phyloP scores from a whole-genome alignment of 2,888 invertebrate species.

The Hypomecis punctinalis region DNA sequence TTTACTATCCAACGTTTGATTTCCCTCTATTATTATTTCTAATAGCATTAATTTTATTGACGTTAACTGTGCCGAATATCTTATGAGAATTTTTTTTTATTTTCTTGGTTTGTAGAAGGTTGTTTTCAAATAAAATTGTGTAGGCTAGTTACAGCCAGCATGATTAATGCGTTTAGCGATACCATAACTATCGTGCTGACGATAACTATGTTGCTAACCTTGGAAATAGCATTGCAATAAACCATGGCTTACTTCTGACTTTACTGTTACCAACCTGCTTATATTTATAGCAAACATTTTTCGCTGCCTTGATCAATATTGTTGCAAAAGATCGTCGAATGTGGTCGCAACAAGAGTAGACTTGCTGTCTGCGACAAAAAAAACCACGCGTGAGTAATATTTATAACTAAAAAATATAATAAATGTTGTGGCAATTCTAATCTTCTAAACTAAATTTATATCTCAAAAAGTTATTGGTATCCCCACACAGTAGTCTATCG shows the following conservation, averaged over 20 bases:
- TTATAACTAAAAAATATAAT: no score
- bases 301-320: conserved; percentile 1
- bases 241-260: conserved; percentile 42
- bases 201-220: conserved; percentile 52
- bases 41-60: conserved; percentile 35
- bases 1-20: conserved; percentile 46
- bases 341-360: no score
- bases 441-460: no score
- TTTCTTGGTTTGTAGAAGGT: conserved; percentile 13
- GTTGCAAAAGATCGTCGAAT: no score
- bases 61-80: conserved; percentile 16
- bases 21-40: conserved; percentile 43
- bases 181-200: conserved; percentile 46
- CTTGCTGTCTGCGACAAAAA: no score
- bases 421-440: no score
- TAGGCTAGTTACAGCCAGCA: conserved; percentile 42
- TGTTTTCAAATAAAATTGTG: conserved; percentile 34
- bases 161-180: conserved; percentile 54
- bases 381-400: no score
- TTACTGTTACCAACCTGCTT: conserved; percentile 23
- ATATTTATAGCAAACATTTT: conserved; percentile 4
- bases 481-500: neutral
- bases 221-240: conserved; percentile 45
- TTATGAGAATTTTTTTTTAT: conserved; percentile 6
- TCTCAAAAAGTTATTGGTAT: neutral